These are phyloP conservation scores for Plemyria rubiginata DNA, from an alignment of 2,888 invertebrate genomes.

Conservation along the genomic window DNA sequence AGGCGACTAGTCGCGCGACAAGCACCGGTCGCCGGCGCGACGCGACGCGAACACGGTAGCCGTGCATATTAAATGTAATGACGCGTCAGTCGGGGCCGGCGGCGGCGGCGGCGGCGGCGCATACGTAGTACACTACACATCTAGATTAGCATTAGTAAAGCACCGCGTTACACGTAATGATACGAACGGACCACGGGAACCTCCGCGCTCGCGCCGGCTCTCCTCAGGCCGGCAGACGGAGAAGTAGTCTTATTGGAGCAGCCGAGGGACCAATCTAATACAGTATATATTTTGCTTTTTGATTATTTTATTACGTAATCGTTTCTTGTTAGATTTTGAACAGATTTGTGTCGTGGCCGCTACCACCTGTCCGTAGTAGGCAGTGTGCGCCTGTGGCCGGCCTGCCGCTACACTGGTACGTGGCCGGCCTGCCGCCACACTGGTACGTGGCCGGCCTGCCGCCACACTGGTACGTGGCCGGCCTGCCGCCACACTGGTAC, in stretches of 20 bases:
- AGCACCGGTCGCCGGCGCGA: constrained; percentile 5
- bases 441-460: too few species aligned
- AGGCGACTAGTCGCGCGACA: constrained; percentile 28
- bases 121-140: too few species aligned
- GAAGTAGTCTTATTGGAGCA: not conserved
- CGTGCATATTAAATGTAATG: constrained; percentile 63
- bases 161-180: not conserved
- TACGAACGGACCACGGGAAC: not conserved
- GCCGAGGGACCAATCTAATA: not conserved
- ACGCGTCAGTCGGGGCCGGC: constrained; percentile 50
- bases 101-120: not conserved
- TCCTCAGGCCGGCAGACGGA: too few species aligned
- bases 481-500: too few species aligned
- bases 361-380: constrained; percentile 22
- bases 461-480: too few species aligned
- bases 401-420: too few species aligned
- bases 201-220: not conserved
- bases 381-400: too few species aligned
- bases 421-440: too few species aligned
- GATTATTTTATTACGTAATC: not conserved
- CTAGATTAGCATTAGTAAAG: constrained; percentile 14
- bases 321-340: constrained; percentile 7
- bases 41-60: constrained; percentile 18
- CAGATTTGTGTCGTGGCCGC: constrained; percentile 19
- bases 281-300: constrained; percentile 7